Conservation (phyloP, 2,113 vertebrate genomes). For the Mixornis gularis region DNA sequence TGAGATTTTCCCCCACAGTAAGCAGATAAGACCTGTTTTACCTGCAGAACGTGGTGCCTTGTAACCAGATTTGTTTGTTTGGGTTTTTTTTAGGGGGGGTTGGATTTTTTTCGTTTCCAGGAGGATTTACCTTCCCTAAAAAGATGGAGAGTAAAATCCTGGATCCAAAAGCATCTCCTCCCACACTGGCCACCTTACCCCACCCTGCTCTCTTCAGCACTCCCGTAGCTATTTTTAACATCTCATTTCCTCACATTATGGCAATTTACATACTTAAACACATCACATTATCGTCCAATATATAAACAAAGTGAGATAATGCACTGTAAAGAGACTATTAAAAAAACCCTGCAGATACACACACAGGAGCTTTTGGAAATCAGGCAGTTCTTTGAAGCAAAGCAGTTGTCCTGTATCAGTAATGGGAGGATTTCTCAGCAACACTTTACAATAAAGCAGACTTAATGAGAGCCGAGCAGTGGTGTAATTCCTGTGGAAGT, state of each 20-base stretch:
- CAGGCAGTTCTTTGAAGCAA: constrained; percentile 68
- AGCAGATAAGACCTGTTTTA: neutral
- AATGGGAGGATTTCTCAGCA: constrained; percentile 71
- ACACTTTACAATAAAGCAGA: constrained; percentile 77
- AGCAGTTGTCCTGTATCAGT: constrained; percentile 71
- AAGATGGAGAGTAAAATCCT: neutral
- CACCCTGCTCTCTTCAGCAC: neutral
- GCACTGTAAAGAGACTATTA: constrained; percentile 52
- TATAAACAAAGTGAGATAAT: constrained; percentile 72
- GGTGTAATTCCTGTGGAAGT: constrained; percentile 73
- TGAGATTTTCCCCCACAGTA: neutral
- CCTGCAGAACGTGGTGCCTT: neutral
- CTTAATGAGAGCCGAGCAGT: constrained; percentile 73
- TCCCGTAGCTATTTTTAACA: constrained; percentile 70
- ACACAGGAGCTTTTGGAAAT: constrained; percentile 69
- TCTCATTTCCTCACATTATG: constrained; percentile 74
- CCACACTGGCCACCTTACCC: constrained; percentile 27
- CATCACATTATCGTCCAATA: constrained; percentile 62
- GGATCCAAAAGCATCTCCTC: constrained; percentile 14
- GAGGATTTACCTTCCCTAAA: neutral
- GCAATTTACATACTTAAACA: constrained; percentile 75
- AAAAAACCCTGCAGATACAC: constrained; percentile 36
- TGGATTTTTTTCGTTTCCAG: too few relatives aligned
- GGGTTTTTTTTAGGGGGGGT: neutral
- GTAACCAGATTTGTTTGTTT: neutral